phyloP scores from a whole-genome alignment of 2,797 vertebrate species.

The Gallirallus australis region DNA sequence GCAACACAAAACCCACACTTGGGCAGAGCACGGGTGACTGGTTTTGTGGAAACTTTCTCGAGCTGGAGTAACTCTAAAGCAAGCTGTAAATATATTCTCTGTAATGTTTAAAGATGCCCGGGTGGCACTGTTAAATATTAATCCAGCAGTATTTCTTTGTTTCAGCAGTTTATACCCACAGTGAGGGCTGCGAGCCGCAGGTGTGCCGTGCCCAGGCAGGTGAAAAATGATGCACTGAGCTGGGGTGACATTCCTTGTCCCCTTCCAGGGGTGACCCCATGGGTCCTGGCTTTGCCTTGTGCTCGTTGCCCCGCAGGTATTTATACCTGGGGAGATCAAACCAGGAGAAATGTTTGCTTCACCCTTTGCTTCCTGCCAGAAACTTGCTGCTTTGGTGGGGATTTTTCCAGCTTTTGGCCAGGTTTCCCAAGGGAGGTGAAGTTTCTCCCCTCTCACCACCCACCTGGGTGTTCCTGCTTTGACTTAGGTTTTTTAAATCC shows the following conservation, averaged over 20 bases:
- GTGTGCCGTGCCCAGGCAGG: background rate
- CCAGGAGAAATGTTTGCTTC: accelerated
- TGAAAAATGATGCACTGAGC: background rate
- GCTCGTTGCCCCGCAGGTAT: background rate
- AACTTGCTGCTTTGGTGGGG: background rate
- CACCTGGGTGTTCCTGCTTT: accelerated
- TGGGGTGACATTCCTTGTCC: background rate
- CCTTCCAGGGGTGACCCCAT: accelerated
- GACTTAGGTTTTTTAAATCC: accelerated
- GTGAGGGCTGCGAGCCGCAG: background rate
- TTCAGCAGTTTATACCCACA: background rate
- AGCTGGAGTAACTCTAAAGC: background rate
- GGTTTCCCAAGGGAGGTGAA: background rate
- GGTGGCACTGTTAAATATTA: conserved; percentile 20
- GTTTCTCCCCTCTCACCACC: background rate
- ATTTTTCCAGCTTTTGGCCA: accelerated
- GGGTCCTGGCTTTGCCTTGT: background rate
- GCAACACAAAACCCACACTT: background rate
- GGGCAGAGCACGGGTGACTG: background rate
- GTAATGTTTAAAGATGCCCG: conserved; percentile 6
- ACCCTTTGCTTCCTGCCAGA: background rate
- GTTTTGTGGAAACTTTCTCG: background rate
- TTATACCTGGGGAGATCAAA: background rate
- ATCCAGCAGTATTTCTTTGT: background rate
- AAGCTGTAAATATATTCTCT: background rate